Evolutionary conservation across 2,888 invertebrate genomes (phyloP).

Genomic region (Xanthostigma xanthostigma): DNA sequence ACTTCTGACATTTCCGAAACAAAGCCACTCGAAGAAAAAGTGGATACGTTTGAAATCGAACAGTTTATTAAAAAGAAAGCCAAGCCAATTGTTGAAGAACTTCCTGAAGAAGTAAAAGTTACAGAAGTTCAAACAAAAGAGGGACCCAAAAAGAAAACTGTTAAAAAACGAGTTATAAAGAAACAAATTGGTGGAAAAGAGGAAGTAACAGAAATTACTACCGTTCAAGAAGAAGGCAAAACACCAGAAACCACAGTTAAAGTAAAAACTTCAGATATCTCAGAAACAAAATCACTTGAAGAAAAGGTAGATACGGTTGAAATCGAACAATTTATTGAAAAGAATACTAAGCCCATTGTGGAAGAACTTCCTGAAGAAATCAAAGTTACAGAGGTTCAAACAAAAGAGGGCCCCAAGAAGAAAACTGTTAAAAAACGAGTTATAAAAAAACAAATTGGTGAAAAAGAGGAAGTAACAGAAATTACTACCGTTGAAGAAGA

Average conservation of each 20-base stretch:
- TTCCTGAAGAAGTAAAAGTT: conserved; percentile 19
- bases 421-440: conserved; percentile 15
- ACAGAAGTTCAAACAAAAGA: conserved; percentile 15
- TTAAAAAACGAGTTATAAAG: conserved; percentile 18
- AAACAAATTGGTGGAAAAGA: conserved; percentile 22
- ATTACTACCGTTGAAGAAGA: conserved; percentile 28
- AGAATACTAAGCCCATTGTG: conserved; percentile 4
- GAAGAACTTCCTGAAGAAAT: conserved; percentile 19
- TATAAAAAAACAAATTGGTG: conserved; percentile 15
- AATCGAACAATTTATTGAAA: conserved; percentile 11
- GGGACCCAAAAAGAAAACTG: conserved; percentile 12
- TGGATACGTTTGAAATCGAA: conserved; percentile 23
- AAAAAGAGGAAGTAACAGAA: conserved; percentile 19
- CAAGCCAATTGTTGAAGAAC: conserved; percentile 13
- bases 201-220: conserved; percentile 25
- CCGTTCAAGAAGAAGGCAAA: conserved; percentile 19
- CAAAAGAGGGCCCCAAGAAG: conserved; percentile 19
- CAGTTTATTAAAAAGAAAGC: conserved; percentile 23
- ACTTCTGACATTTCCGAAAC: conserved; percentile 7
- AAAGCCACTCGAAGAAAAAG: conserved; percentile 12
- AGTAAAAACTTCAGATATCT: conserved; percentile 3
- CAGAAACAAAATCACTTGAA: conserved; percentile 11
- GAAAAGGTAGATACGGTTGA: conserved; percentile 10
- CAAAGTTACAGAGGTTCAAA: conserved; percentile 20
- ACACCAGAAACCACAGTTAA: conserved; percentile 10